Evolutionary conservation across 2,113 vertebrate species (phyloP).

Genomic region (Carassius auratus): DNA sequence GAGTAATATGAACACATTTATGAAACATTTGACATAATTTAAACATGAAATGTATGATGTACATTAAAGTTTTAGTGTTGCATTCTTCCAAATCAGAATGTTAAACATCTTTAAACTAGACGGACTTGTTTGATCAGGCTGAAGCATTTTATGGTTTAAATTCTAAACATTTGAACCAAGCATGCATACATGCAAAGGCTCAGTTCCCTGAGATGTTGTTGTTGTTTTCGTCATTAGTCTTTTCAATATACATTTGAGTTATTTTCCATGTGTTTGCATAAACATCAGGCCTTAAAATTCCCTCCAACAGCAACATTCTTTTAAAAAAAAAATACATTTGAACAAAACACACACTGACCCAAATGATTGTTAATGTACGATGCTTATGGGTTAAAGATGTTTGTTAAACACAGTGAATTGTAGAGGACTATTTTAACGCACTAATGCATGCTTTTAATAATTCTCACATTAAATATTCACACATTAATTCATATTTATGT

Average conservation of each 20-base stretch:
- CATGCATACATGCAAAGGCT: background rate
- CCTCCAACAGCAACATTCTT: conserved; percentile 11
- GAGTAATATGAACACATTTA: background rate
- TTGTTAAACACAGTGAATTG: background rate
- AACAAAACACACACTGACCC: background rate
- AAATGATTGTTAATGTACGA: background rate
- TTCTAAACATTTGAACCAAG: background rate
- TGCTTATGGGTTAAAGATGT: background rate
- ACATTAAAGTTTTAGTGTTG: background rate
- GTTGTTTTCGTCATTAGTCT: background rate
- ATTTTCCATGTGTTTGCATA: conserved; percentile 15
- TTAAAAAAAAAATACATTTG: background rate
- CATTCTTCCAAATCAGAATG: background rate
- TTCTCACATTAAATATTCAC: background rate
- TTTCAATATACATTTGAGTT: no score
- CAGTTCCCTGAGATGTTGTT: background rate
- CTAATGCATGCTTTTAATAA: background rate
- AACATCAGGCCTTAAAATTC: background rate
- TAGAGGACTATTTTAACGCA: background rate
- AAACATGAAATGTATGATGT: background rate
- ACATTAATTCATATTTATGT: background rate
- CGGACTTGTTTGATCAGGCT: background rate
- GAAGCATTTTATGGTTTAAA: background rate
- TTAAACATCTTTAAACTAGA: background rate
- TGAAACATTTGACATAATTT: background rate